Percentiles rank a stretch among this genome's conserved stretches.
phyloP scores from a whole-genome alignment of 1,140 invertebrate species.

The Drosophila chauvacae region DNA sequence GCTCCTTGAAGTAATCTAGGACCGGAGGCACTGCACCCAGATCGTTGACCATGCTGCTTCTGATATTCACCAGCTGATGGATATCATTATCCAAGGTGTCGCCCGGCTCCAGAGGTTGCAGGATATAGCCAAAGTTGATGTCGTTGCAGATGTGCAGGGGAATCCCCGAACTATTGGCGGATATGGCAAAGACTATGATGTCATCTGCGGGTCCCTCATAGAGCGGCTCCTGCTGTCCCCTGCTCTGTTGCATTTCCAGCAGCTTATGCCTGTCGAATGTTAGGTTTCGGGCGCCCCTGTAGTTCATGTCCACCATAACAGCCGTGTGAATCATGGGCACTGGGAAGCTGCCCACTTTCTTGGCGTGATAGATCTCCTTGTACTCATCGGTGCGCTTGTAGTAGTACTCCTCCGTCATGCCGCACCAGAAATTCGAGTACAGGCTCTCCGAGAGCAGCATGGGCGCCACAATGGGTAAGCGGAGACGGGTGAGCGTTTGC shows the following conservation, averaged over 20 bases:
- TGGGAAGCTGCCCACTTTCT: constrained; percentile 90
- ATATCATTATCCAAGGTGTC: constrained; percentile 88
- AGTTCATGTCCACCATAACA: constrained; percentile 92
- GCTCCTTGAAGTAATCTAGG: constrained; percentile 54
- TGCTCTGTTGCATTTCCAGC: constrained; percentile 70
- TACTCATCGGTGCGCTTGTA: constrained; percentile 95
- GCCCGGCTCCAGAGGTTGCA: constrained; percentile 91
- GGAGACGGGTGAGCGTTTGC: constrained; percentile 88
- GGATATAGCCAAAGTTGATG: constrained; percentile 92
- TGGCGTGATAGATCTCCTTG: constrained; percentile 90
- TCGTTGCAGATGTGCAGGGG: constrained; percentile 93
- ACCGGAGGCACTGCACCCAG: constrained; percentile 69
- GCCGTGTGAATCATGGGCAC: constrained; percentile 98
- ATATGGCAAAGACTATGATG: constrained; percentile 96
- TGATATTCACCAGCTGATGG: constrained; percentile 91
- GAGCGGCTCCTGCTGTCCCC: constrained; percentile 5
- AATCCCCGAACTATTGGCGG: constrained; percentile 90
- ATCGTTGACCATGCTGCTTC: constrained; percentile 90
- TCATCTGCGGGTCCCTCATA: constrained; percentile 94
- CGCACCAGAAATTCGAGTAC: constrained; percentile 98
- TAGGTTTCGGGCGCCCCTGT: constrained; percentile 87
- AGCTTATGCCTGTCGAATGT: constrained; percentile 90
- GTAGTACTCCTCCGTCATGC: constrained; percentile 94
- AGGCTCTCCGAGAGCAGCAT: constrained; percentile 93
- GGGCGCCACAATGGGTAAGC: constrained; percentile 90